Percentiles rank a stretch among this genome's conserved stretches.
These are phyloP conservation scores for Thryonomys swinderianus DNA, from an alignment of 2,113 vertebrate genomes.

Conservation along the genomic window DNA sequence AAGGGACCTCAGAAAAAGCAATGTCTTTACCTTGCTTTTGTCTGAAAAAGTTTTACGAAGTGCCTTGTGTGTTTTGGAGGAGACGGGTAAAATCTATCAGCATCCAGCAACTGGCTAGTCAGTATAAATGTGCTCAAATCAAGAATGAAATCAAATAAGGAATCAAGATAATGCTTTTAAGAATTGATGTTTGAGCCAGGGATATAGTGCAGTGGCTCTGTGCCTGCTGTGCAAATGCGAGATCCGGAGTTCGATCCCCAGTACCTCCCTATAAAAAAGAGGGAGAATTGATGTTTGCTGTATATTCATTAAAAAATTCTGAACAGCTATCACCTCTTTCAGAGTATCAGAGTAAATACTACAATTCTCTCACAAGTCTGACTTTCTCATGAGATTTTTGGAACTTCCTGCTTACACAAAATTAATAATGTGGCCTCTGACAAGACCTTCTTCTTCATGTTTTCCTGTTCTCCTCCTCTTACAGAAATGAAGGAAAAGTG, in stretches of 20 bases:
- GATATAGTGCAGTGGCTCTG: too few species aligned
- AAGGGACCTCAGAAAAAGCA: neutral
- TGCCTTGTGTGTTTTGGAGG: neutral
- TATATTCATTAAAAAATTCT: constrained; percentile 22
- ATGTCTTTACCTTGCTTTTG: neutral
- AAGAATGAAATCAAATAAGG: neutral
- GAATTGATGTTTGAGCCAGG: neutral
- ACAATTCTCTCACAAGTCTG: neutral
- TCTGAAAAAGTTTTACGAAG: neutral
- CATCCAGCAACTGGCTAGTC: neutral
- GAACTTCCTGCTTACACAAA: neutral
- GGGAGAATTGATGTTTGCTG: neutral
- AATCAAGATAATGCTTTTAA: neutral
- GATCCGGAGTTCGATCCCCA: too few species aligned
- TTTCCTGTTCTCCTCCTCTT: neutral
- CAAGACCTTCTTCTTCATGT: neutral
- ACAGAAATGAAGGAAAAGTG: neutral
- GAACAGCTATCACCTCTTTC: neutral
- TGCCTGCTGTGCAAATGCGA: too few species aligned
- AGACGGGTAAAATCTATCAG: neutral
- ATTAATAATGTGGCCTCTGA: neutral
- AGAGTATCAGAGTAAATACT: neutral
- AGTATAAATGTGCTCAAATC: neutral
- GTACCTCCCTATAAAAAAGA: too few species aligned
- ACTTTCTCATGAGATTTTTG: constrained; percentile 24